Percentiles rank a stretch among this genome's conserved stretches.
phyloP scores from a whole-genome alignment of 2,888 invertebrate genomes.

The Argyresthia albistria region DNA sequence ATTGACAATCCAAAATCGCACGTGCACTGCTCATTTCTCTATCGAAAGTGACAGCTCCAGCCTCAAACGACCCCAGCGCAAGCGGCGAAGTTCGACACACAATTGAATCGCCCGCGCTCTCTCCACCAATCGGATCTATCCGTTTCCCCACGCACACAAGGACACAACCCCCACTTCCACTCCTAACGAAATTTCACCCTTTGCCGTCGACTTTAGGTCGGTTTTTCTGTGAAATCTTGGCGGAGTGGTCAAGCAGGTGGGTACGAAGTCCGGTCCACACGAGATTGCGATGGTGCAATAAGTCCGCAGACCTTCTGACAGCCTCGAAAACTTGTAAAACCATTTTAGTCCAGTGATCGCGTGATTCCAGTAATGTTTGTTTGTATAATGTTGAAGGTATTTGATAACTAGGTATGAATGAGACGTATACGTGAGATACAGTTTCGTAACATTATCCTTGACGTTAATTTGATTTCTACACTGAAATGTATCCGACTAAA shows the following conservation, averaged over 20 bases:
- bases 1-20: conserved; percentile 17
- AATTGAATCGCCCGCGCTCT: conserved; percentile 59
- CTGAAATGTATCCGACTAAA: too few species aligned
- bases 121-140: conserved; percentile 38
- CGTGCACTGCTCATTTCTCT: conserved; percentile 39
- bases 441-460: neutral
- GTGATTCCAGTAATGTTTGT: neutral
- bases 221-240: conserved; percentile 7
- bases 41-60: conserved; percentile 14
- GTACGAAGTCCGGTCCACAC: conserved; percentile 21
- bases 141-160: conserved; percentile 44
- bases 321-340: conserved; percentile 16
- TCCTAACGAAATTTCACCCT: conserved; percentile 28
- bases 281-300: conserved; percentile 37
- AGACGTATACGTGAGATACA: neutral
- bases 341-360: neutral
- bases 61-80: conserved; percentile 23
- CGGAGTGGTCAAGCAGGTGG: conserved; percentile 1
- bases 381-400: too few species aligned
- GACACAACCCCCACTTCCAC: conserved; percentile 34
- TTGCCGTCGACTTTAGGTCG: conserved; percentile 15
- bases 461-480: neutral
- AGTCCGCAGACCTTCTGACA: conserved; percentile 33
- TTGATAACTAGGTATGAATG: too few species aligned
- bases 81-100: conserved; percentile 37